Base-by-base conservation (phyloP, 1,140 invertebrate genomes). In the Dufourea novaeangliae region DNA sequence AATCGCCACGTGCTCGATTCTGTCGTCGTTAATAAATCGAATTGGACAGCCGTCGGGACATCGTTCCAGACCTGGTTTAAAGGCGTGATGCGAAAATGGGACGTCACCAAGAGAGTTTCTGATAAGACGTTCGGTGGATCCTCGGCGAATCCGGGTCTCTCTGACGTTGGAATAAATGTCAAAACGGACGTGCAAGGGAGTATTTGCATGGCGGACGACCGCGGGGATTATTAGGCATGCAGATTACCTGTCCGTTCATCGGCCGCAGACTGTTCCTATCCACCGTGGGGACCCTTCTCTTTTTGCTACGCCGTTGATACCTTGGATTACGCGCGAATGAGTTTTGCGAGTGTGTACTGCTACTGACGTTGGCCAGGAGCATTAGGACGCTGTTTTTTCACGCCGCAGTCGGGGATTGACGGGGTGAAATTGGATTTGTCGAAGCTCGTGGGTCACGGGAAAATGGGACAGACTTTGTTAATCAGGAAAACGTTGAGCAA, bases 201-300 rank as follows among this genome's bases (percentile, higher is more conserved):
- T 57, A 76, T 61, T 76, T 61, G 66, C 66, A 76, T 76, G 29
- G 54, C 39, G 41, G 54, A 70, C 66, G 64, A 61, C 66, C 52
- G 17, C 32, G n/a, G 22, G 37, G 66, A 61, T 76, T 76, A 76
- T 76, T 76, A 76, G 66, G 4, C 73, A 70, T 76, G 73, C 73
- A 76, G 73, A 76, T 76, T 76, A 61, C 66, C 66, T 70, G 73
- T 76, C 66, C 41, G 66, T 69, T 69, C 39, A 46, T 61, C 41
- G 52, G 41, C 54, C 64, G 14, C 25, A 25, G n/a, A 41, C 17
- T 54, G 66, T 52, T 50, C 50, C 44, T 39, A 62, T 62, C 59
- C 59, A 61, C 32, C n/a, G 2, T n/a, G n/a, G 57, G 5, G 11
- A 20, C n/a, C 20, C 2, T 0, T 39, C 32, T 50, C 29, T n/a